Conservation (phyloP, 2,888 invertebrate species). For the Acronicta aceris region DNA sequence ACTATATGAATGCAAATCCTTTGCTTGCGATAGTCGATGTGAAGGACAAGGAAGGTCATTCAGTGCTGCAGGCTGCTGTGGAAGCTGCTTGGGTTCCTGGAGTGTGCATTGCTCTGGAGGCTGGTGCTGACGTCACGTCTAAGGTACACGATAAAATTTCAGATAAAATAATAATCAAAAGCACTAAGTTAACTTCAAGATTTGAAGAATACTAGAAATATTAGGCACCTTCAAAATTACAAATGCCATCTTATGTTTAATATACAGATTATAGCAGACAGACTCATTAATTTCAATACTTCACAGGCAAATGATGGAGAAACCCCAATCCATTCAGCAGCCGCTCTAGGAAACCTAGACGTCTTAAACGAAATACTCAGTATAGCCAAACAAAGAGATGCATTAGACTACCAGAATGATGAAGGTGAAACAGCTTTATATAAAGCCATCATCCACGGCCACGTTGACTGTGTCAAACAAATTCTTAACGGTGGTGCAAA, state of each 20-base stretch:
- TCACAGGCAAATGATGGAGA: slow-evolving; percentile 79
- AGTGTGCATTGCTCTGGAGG: slow-evolving; percentile 85
- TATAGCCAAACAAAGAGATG: slow-evolving; percentile 82
- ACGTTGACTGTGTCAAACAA: slow-evolving; percentile 79
- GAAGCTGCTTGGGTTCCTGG: slow-evolving; percentile 86
- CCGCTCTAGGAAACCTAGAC: slow-evolving; percentile 82
- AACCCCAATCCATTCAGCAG: slow-evolving; percentile 88
- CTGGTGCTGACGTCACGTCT: slow-evolving; percentile 85
- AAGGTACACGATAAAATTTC: slow-evolving; percentile 50
- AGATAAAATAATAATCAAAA: too few relatives aligned
- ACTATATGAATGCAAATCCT: slow-evolving; percentile 75
- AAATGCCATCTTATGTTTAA: too few relatives aligned
- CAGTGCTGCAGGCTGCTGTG: slow-evolving; percentile 87
- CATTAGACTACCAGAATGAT: slow-evolving; percentile 82
- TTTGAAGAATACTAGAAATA: too few relatives aligned
- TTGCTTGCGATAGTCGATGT: slow-evolving; percentile 80
- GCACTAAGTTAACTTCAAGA: too few relatives aligned
- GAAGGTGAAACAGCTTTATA: slow-evolving; percentile 85
- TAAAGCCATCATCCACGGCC: slow-evolving; percentile 80
- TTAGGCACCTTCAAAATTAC: too few relatives aligned
- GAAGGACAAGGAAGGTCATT: slow-evolving; percentile 82
- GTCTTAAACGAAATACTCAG: slow-evolving; percentile 86
- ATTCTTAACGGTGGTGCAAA: slow-evolving; percentile 85
- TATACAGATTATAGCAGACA: too few relatives aligned
- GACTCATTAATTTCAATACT: too few relatives aligned